Conservation (phyloP, 1,140 invertebrate species). For the Lasioglossum baleicum region DNA sequence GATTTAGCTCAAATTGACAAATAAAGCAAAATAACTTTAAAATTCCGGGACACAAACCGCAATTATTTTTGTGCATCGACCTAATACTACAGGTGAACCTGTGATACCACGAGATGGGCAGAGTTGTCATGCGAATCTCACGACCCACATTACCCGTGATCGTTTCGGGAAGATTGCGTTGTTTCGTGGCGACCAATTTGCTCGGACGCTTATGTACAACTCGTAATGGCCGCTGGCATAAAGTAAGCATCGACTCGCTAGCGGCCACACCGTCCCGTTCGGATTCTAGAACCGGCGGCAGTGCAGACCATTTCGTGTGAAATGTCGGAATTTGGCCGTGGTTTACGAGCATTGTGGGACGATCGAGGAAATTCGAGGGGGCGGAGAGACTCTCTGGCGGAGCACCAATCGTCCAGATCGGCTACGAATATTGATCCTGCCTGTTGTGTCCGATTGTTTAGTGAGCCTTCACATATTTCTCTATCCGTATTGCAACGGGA, state of each 20-base stretch:
- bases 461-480: too few relatives aligned
- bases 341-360: slow-evolving; percentile 8
- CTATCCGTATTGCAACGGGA: too few relatives aligned
- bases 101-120: background rate
- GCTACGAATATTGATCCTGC: background rate
- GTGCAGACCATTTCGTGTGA: background rate
- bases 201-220: background rate
- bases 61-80: too few relatives aligned
- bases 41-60: too few relatives aligned
- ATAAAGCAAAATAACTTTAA: too few relatives aligned
- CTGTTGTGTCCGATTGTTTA: too few relatives aligned
- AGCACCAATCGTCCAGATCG: background rate
- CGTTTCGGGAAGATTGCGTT: background rate
- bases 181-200: background rate
- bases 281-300: background rate
- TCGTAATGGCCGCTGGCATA: background rate
- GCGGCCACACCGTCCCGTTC: background rate
- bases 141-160: background rate
- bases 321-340: background rate
- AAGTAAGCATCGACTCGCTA: background rate
- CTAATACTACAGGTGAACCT: background rate
- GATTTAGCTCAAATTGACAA: too few relatives aligned
- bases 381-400: background rate
- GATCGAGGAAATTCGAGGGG: background rate
- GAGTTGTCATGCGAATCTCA: background rate